Evolutionary conservation across 2,888 invertebrate genomes (phyloP).

Genomic region (Perizoma flavofasciatum): DNA sequence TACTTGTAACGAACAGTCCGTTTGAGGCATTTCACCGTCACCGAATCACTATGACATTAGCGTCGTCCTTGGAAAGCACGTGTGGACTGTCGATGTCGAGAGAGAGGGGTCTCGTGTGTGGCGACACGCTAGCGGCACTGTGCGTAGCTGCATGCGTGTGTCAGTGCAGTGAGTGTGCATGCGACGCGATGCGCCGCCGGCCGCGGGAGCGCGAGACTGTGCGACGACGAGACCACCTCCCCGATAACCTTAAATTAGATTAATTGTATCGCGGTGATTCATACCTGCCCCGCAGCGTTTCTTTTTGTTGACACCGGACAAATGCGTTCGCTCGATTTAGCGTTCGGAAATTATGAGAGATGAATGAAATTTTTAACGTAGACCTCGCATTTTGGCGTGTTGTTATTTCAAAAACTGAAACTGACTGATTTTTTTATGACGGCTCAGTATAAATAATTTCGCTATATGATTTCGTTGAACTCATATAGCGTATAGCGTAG

Average conservation of each 20-base stretch:
- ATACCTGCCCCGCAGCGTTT: slow-evolving; percentile 65
- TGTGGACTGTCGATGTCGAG: slow-evolving; percentile 27
- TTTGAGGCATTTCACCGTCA: slow-evolving; percentile 76
- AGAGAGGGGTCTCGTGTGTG: background rate
- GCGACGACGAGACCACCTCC: slow-evolving; percentile 73
- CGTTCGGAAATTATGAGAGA: slow-evolving; percentile 59
- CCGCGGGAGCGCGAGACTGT: slow-evolving; percentile 73
- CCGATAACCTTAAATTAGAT: slow-evolving; percentile 83
- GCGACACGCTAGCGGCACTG: slow-evolving; percentile 32
- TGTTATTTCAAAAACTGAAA: slow-evolving; percentile 23
- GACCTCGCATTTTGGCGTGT: slow-evolving; percentile 27
- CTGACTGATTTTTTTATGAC: slow-evolving; percentile 33
- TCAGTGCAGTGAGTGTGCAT: slow-evolving; percentile 44
- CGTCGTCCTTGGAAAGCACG: slow-evolving; percentile 47
- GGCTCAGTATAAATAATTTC: slow-evolving; percentile 22
- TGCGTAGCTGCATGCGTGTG: slow-evolving; percentile 25
- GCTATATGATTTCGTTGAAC: slow-evolving; percentile 26
- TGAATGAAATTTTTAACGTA: slow-evolving; percentile 58
- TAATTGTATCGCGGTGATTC: slow-evolving; percentile 82
- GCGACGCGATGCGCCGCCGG: slow-evolving; percentile 56
- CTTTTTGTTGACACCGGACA: slow-evolving; percentile 74
- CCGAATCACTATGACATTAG: slow-evolving; percentile 59
- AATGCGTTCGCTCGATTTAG: slow-evolving; percentile 72
- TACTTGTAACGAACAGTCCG: slow-evolving; percentile 77
- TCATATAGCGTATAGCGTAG: too few relatives aligned